phyloP scores from a whole-genome alignment of 2,113 vertebrate species.

The Copsychus sechellarum region DNA sequence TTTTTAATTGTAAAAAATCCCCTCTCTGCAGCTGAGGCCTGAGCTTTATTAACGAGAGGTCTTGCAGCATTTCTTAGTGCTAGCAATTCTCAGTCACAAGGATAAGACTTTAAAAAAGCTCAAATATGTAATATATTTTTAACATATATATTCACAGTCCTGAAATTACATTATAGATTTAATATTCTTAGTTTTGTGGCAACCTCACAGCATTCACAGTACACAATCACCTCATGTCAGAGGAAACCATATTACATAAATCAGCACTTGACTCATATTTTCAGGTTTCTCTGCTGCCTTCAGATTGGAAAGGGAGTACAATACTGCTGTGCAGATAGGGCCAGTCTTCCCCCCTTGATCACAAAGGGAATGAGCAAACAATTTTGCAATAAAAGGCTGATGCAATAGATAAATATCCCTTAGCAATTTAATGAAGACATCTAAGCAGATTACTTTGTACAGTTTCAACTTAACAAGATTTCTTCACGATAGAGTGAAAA shows the following conservation, averaged over 20 bases:
- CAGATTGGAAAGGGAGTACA: neutral
- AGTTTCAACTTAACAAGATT: conserved; percentile 53
- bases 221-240: neutral
- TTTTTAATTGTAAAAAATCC: neutral
- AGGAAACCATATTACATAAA: conserved; percentile 8
- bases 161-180: neutral
- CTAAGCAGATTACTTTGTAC: conserved; percentile 15
- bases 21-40: neutral
- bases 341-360: neutral
- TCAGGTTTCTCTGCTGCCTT: neutral
- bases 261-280: neutral
- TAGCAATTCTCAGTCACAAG: neutral
- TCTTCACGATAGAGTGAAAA: neutral
- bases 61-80: neutral
- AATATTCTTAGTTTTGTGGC: neutral
- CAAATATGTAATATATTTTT: neutral
- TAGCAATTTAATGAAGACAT: conserved; percentile 26
- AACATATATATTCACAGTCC: neutral
- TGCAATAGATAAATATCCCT: conserved; percentile 37
- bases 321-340: neutral
- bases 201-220: neutral
- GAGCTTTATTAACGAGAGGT: neutral
- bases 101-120: neutral
- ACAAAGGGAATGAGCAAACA: neutral
- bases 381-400: conserved; percentile 47